Evolutionary conservation across 2,797 vertebrate genomes (phyloP).

Genomic region (Liparis tanakae): DNA sequence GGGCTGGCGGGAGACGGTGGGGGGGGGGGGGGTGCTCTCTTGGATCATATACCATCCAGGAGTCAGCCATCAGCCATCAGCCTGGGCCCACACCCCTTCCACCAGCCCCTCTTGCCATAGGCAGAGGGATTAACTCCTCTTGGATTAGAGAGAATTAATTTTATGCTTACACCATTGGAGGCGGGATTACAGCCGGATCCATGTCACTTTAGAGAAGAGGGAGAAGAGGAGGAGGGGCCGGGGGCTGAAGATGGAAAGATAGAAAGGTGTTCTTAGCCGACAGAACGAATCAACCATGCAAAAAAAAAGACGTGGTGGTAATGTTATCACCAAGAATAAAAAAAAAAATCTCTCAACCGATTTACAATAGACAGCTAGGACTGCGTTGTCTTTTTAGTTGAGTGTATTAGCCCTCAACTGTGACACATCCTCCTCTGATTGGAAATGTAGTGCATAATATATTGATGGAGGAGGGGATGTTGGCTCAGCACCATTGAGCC

Average conservation of each 20-base stretch:
- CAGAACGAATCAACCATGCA: conserved; percentile 17
- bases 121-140: conserved; percentile 82
- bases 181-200: conserved; percentile 83
- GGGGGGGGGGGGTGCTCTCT: conserved; percentile 39
- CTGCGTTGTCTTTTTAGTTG: background rate
- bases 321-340: conserved; percentile 14
- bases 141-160: conserved; percentile 87
- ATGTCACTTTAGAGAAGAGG: conserved; percentile 70
- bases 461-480: conserved; percentile 21
- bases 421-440: conserved; percentile 24
- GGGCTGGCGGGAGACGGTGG: conserved; percentile 35
- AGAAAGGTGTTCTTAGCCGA: conserved; percentile 43
- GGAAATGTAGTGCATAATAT: conserved; percentile 17
- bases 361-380: background rate
- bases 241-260: conserved; percentile 63
- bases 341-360: conserved; percentile 9
- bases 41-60: conserved; percentile 52
- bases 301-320: conserved; percentile 13
- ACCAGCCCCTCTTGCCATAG: conserved; percentile 68
- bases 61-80: conserved; percentile 74
- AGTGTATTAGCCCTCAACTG: conserved; percentile 4
- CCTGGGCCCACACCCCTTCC: conserved; percentile 59
- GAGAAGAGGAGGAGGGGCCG: conserved; percentile 50
- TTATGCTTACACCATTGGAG: conserved; percentile 86
- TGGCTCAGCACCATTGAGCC: conserved; percentile 35